Conservation (phyloP, 2,797 vertebrate genomes). For the Saxicola maurus region DNA sequence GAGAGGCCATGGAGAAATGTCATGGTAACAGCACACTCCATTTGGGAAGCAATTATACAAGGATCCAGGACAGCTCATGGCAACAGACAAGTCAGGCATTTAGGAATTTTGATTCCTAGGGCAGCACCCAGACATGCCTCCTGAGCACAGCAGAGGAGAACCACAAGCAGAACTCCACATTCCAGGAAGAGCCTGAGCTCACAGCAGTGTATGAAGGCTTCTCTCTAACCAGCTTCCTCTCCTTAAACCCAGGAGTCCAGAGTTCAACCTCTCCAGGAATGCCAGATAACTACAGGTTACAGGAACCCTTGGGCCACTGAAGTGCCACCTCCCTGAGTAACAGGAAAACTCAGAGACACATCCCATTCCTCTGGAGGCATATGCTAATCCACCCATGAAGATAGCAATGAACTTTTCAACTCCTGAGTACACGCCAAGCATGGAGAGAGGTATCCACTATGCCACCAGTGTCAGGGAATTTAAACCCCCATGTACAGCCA, state of each 20-base stretch:
- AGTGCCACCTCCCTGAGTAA: background rate
- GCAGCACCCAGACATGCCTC: background rate
- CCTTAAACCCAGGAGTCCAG: background rate
- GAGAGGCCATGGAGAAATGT: background rate
- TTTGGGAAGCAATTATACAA: background rate
- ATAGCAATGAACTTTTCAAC: background rate
- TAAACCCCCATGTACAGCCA: background rate
- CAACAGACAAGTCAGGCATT: background rate
- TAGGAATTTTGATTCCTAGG: background rate
- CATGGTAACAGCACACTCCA: background rate
- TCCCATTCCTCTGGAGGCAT: background rate
- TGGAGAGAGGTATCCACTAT: background rate
- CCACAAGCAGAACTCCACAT: background rate
- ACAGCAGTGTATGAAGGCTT: accelerated
- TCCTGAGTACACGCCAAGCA: background rate
- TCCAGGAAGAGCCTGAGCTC: background rate
- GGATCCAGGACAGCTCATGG: background rate
- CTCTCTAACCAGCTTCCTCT: background rate
- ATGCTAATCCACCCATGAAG: background rate
- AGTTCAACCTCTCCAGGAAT: background rate
- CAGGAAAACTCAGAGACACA: background rate
- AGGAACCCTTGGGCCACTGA: background rate
- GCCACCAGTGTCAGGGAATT: background rate
- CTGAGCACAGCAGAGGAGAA: background rate
- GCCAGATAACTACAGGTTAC: background rate